phyloP scores from a whole-genome alignment of 1,140 invertebrate genomes.

The Charaxes varanes region DNA sequence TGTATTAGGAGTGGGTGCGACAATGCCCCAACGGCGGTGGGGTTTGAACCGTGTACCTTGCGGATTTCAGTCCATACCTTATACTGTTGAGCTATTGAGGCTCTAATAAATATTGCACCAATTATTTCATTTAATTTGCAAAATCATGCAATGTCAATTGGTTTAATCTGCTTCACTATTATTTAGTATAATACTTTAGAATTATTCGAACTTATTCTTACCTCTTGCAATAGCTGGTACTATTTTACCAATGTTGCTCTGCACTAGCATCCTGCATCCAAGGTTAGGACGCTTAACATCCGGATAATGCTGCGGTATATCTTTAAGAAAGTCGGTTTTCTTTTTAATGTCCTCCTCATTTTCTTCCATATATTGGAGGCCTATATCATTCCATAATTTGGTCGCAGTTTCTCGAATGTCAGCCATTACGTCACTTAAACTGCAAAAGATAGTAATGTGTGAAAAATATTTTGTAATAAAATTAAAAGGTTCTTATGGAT shows the following conservation, averaged over 20 bases:
- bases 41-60: too few species aligned
- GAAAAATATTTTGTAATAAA: too few species aligned
- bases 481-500: background rate
- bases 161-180: too few species aligned
- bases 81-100: too few species aligned
- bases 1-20: too few species aligned
- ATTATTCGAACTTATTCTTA: slow-evolving; percentile 14
- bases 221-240: slow-evolving; percentile 77
- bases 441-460: slow-evolving; percentile 22
- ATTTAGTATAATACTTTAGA: too few species aligned
- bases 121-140: too few species aligned
- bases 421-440: slow-evolving; percentile 79
- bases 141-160: too few species aligned
- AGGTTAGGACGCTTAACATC: slow-evolving; percentile 81
- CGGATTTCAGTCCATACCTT: too few species aligned
- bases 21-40: too few species aligned
- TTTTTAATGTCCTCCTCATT: slow-evolving; percentile 84
- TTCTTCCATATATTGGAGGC: slow-evolving; percentile 82
- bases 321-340: slow-evolving; percentile 80
- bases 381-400: slow-evolving; percentile 79
- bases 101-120: too few species aligned
- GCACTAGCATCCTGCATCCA: slow-evolving; percentile 81
- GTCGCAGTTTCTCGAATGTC: slow-evolving; percentile 76
- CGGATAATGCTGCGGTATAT: slow-evolving; percentile 79
- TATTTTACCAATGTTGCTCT: slow-evolving; percentile 82